phyloP scores from a whole-genome alignment of 2,888 invertebrate genomes.

The Cantharis flavilabris region DNA sequence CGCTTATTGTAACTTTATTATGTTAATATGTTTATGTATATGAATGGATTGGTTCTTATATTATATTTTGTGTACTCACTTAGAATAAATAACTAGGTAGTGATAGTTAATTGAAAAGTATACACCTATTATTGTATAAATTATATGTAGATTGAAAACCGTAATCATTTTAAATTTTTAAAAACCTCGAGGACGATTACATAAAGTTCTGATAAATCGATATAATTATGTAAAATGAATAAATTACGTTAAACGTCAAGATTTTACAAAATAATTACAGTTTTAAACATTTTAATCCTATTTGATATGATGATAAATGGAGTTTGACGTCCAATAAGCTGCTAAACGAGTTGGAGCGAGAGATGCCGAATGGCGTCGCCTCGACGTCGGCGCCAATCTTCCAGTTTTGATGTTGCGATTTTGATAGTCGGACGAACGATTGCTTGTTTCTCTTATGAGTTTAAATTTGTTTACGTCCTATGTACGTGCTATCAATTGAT shows the following conservation, averaged over 20 bases:
- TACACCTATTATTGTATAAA: background rate
- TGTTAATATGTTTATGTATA: background rate
- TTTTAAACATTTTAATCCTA: conserved; percentile 13
- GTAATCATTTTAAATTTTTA: background rate
- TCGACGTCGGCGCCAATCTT: conserved; percentile 44
- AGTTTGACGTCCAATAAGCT: conserved; percentile 29
- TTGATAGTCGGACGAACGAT: conserved; percentile 23
- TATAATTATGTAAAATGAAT: background rate
- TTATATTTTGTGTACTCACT: background rate
- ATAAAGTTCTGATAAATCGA: background rate
- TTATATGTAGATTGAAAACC: background rate
- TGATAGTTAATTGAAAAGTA: background rate
- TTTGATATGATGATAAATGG: conserved; percentile 33
- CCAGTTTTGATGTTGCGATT: conserved; percentile 40
- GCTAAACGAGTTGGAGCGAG: conserved; percentile 37
- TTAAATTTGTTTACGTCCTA: conserved; percentile 22
- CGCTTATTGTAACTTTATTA: background rate
- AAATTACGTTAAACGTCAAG: background rate
- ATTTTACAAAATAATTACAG: background rate
- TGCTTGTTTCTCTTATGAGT: conserved; percentile 12
- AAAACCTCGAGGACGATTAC: background rate
- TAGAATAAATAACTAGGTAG: background rate
- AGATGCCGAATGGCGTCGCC: conserved; percentile 42
- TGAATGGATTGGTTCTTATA: background rate
- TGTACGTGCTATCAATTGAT: background rate